Percentiles rank a stretch among this genome's conserved stretches.
These are phyloP conservation scores for Polypterus bichir DNA, from an alignment of 2,113 vertebrate genomes.

Conservation along the genomic window DNA sequence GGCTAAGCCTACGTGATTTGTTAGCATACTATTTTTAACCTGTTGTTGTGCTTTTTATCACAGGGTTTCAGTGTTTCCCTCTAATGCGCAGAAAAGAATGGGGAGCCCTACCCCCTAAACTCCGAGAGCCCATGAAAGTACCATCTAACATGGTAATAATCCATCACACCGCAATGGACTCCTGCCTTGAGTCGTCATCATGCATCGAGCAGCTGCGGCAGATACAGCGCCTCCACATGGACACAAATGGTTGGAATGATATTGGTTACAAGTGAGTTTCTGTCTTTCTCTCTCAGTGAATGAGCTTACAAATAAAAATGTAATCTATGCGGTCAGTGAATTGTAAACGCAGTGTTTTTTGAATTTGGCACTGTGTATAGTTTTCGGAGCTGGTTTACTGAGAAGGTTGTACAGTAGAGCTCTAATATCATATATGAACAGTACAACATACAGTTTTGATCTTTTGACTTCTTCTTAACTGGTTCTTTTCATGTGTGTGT, in stretches of 20 bases:
- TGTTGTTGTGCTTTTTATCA: no score
- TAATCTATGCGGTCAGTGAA: no score
- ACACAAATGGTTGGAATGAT: constrained; percentile 38
- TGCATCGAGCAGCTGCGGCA: constrained; percentile 16
- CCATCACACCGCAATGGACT: constrained; percentile 42
- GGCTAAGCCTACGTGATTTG: no score
- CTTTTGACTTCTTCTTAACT: no score
- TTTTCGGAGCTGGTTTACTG: no score
- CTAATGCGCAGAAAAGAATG: constrained; percentile 31
- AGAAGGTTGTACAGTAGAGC: no score
- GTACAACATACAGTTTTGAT: no score
- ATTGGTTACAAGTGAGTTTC: constrained; percentile 56
- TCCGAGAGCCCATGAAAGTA: constrained; percentile 16
- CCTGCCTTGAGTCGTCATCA: constrained; percentile 17
- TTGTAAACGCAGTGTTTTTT: no score
- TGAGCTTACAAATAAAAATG: not conserved
- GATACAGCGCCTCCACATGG: constrained; percentile 43
- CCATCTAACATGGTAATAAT: constrained; percentile 31
- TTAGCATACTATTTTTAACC: no score
- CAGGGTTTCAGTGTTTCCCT: not conserved
- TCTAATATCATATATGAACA: no score
- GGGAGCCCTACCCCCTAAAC: constrained; percentile 29
- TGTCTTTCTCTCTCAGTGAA: not conserved
- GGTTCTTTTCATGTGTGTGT: not conserved
- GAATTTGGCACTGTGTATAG: no score